Base-by-base conservation (phyloP, 2,797 vertebrate genomes). In the Xenentodon cancila region DNA sequence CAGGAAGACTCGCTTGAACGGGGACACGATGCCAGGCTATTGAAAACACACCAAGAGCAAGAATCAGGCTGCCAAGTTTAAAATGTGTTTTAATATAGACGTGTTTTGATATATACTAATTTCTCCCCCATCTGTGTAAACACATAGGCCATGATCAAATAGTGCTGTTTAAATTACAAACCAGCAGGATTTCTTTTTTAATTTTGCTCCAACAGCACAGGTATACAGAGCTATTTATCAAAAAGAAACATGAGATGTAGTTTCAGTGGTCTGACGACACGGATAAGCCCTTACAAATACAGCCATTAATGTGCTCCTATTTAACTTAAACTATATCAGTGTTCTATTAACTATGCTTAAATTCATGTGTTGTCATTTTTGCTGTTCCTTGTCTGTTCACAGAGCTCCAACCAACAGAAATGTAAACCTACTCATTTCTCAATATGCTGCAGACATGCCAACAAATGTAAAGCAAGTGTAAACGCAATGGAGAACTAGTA, bases 1-100 rank as follows among this genome's bases (percentile, higher is more conserved):
- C 88, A 97, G 94, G 93, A 99, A 98, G 81, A 99, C 97, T 9
- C 98, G 94, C 89, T 98, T 99, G 92, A 99, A 99, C 5, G 98
- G 98, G 73, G 97, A 99, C 91, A 97, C 96, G 21, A 99, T 95
- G 63, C 97, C 97, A 77, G 96, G 95, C 97, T 99, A 82, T 70
- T 27, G 69, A 54, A 81, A 3, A 52, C 66, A 89, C 32, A 85
- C 46, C 81, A 34, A 71, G 30, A 48, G 32, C 6, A 7, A 45
- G 16, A 45, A 25, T 25, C 25, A 25, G 25, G 5, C 25, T 25
- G 25, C 3, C 5, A 25, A 3, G 25, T 25, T 25, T 25, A 25
- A 25, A 25, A 25, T 25, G 3, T 25, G 25, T 25, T 25, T 25
- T 25, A 25, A 25, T 25, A 25, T 25, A 25, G 25, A 25, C 25